Base-by-base conservation (phyloP, 2,888 invertebrate genomes). In the Timema cristinae region DNA sequence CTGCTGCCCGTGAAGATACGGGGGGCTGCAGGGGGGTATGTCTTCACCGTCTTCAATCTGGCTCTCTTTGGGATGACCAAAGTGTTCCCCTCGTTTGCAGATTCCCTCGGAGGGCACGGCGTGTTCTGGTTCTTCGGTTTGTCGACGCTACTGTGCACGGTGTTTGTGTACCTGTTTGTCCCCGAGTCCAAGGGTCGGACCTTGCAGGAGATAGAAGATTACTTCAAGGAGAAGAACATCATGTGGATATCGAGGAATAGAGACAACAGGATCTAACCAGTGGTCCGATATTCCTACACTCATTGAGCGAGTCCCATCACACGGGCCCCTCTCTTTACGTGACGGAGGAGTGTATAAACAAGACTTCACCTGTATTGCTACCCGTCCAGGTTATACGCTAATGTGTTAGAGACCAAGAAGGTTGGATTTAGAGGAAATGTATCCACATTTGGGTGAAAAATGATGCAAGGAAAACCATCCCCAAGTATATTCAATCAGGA, bases 171-270 rank as follows among this genome's bases (percentile, higher is more conserved):
- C 80, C 82, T 91, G 0, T 84, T 90, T 72, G 81, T 92, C 56
- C 92, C 92, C 10, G 92, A 92, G 82, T 92, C 92, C 0, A 92
- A 90, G 80, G 89, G 89, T 54, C 86, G 87, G 73, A 89, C 88
- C 7, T 82, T 92, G 61, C 84, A 88, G 70, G 89, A 92, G 81
- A 92, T 92, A 76, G 92, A 92, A 81, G 90, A 92, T 82, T 92
- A 92, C 81, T 92, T 92, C 79, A 86, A 88, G 77, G 88, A 88
- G 76, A 82, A 86, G 54, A 89, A 88, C 78, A 84, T 88, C n/a
- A 50, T 74, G 71, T 74, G 74, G 74, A 54, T 72, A 10, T 32
- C 32, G 32, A 32, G 32, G 32, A 32, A 32, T 32, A 32, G 32
- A 32, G 32, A 32, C 32, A 32, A 32, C 32, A 32, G 32, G 32